Conservation (phyloP, 2,888 invertebrate genomes). For the Augochlorella aurata region DNA sequence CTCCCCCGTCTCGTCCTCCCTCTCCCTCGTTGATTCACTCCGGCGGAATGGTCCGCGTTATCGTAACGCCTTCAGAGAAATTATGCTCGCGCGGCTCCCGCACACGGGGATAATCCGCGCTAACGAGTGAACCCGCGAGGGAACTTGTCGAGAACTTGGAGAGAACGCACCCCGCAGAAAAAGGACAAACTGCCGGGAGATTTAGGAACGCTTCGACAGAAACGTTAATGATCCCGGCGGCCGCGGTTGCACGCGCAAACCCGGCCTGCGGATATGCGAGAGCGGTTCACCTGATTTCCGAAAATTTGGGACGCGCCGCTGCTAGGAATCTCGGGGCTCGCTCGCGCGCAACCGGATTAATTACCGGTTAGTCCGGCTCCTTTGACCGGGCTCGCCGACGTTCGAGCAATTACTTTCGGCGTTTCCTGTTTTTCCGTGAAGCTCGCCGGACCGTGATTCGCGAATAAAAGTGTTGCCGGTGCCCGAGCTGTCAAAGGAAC, state of each 20-base stretch:
- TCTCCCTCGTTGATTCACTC: too few relatives aligned
- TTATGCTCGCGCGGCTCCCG: background rate
- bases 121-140: background rate
- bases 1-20: background rate
- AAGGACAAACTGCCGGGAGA: background rate
- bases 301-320: background rate
- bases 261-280: too few relatives aligned
- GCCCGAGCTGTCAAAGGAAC: background rate
- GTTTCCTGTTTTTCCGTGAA: background rate
- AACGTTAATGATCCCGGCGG: slow-evolving; percentile 1
- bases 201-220: background rate
- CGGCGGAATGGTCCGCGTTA: background rate
- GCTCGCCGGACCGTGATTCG: background rate
- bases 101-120: background rate
- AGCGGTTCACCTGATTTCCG: background rate
- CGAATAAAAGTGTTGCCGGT: background rate
- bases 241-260: background rate
- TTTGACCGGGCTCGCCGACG: background rate
- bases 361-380: background rate
- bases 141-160: background rate
- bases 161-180: background rate
- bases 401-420: background rate
- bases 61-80: background rate
- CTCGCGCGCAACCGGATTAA: background rate
- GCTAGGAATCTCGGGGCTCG: background rate